Evolutionary conservation across 2,888 invertebrate species (phyloP).

Genomic region (Leptinotarsa tumamoca): DNA sequence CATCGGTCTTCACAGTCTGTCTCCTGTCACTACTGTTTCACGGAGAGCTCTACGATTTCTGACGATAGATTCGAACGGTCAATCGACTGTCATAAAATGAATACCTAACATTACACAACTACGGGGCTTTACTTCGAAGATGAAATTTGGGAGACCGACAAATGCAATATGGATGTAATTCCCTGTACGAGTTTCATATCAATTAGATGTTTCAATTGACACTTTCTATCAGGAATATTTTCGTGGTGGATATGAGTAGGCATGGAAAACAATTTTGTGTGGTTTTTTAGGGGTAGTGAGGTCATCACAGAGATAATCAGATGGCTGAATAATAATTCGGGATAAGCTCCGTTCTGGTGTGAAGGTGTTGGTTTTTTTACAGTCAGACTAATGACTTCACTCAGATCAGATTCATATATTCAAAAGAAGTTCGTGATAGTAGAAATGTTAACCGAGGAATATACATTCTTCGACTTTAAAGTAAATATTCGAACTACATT

Average conservation of each 20-base stretch:
- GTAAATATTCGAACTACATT: too few species aligned
- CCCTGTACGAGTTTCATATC: constrained; percentile 30
- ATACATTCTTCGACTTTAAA: too few species aligned
- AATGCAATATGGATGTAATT: constrained; percentile 6
- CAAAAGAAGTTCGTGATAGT: too few species aligned
- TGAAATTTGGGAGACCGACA: not conserved
- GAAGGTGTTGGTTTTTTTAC: not conserved
- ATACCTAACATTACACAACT: constrained; percentile 6
- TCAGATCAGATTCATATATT: too few species aligned
- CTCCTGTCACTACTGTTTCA: not conserved
- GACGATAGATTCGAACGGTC: constrained; percentile 11
- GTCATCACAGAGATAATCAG: not conserved
- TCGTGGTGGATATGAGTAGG: not conserved
- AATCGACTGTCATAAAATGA: not conserved
- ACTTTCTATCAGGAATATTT: constrained; percentile 13
- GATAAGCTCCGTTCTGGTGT: not conserved
- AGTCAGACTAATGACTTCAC: constrained; percentile 5
- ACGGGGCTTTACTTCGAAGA: not conserved
- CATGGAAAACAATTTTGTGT: not conserved
- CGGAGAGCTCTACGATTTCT: constrained; percentile 17
- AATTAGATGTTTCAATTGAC: constrained; percentile 37
- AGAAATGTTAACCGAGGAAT: too few species aligned
- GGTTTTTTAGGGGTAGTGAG: constrained; percentile 7
- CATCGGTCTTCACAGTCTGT: not conserved
- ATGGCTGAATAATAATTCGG: not conserved